These are phyloP conservation scores for Prietella phreatophila DNA, from an alignment of 2,113 vertebrate genomes.

Conservation along the genomic window DNA sequence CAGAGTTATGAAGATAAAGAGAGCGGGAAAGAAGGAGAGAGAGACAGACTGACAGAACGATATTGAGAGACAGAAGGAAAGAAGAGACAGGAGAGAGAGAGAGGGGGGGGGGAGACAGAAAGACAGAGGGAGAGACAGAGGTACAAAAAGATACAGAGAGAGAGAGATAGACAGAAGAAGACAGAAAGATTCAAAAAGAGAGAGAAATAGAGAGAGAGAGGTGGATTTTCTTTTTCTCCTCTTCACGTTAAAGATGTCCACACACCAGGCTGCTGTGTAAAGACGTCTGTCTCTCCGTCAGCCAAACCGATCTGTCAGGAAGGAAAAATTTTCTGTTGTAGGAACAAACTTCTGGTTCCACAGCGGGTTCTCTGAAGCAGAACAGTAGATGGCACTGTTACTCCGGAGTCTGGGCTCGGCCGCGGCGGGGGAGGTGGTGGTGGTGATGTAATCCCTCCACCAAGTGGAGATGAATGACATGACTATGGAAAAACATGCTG, in stretches of 20 bases:
- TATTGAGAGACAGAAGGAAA: too few species aligned
- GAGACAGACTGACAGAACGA: neutral
- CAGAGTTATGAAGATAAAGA: neutral
- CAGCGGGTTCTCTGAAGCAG: neutral
- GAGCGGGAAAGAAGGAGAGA: neutral
- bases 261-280: conserved; percentile 54
- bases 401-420: conserved; percentile 39
- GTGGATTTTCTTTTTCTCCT: neutral
- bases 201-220: neutral
- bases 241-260: neutral
- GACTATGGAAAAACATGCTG: neutral
- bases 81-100: neutral
- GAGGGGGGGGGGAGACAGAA: neutral
- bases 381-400: conserved; percentile 73
- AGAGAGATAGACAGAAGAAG: too few species aligned
- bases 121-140: neutral
- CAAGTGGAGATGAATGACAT: neutral
- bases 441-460: conserved; percentile 44
- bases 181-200: neutral
- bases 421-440: neutral
- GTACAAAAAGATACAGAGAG: too few species aligned
- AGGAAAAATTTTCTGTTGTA: neutral
- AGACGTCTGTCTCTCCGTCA: conserved; percentile 46
- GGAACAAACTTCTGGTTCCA: neutral
- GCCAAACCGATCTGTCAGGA: neutral